Evolutionary conservation across 2,888 invertebrate species (phyloP).

Genomic region (Diadromus collaris): DNA sequence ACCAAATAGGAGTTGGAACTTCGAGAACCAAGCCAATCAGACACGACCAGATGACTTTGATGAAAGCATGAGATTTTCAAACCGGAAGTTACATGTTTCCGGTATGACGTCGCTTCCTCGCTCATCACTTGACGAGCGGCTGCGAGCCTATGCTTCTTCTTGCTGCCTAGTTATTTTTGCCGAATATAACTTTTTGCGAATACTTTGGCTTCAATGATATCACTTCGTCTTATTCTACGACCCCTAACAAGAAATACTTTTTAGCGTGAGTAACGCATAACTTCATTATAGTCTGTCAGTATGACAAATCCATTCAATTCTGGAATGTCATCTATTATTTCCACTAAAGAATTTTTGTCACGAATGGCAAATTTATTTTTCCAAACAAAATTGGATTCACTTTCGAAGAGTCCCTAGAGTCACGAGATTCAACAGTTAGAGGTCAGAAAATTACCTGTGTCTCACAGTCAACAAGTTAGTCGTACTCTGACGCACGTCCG

Average conservation of each 20-base stretch:
- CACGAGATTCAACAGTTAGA: not conserved
- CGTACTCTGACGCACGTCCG: slow-evolving; percentile 51
- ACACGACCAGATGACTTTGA: not conserved
- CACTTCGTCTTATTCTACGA: too few relatives aligned
- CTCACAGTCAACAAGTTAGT: slow-evolving; percentile 38
- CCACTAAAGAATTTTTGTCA: not conserved
- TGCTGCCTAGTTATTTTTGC: too few relatives aligned
- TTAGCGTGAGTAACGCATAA: too few relatives aligned
- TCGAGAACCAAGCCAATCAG: not conserved
- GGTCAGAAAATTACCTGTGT: not conserved
- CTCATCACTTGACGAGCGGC: too few relatives aligned
- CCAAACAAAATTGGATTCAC: not conserved
- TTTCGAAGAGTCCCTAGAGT: not conserved
- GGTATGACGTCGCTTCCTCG: not conserved
- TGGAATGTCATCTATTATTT: not conserved
- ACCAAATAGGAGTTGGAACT: not conserved
- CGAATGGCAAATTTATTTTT: not conserved
- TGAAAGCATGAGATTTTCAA: not conserved
- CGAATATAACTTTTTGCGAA: too few relatives aligned
- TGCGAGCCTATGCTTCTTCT: too few relatives aligned
- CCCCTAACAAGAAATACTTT: too few relatives aligned
- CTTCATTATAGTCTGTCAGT: not conserved
- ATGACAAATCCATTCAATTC: not conserved
- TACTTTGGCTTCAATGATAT: too few relatives aligned
- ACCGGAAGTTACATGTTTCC: not conserved